Evolutionary conservation across 2,113 vertebrate species (phyloP).

Genomic region (Tenrec ecaudatus): DNA sequence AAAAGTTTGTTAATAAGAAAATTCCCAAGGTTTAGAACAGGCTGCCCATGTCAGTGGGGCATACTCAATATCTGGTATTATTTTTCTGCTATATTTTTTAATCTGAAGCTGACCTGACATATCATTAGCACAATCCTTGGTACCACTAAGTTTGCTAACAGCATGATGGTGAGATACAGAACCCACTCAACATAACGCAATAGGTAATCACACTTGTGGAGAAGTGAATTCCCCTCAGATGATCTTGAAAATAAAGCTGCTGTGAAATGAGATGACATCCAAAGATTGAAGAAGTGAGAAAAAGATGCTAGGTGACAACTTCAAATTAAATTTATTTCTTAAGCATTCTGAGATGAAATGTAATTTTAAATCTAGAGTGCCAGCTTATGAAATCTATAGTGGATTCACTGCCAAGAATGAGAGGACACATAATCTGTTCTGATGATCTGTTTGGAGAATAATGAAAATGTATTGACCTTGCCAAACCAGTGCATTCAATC

Average conservation of each 20-base stretch:
- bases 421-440: background rate
- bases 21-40: background rate
- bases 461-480: background rate
- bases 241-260: conserved; percentile 28
- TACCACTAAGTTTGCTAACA: background rate
- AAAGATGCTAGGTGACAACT: background rate
- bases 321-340: conserved; percentile 8
- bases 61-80: background rate
- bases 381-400: background rate
- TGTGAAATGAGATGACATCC: conserved; percentile 25
- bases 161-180: conserved; percentile 5
- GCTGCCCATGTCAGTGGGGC: background rate
- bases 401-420: background rate
- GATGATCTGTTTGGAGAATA: conserved; percentile 8
- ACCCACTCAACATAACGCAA: background rate
- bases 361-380: conserved; percentile 4
- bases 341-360: background rate
- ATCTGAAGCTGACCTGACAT: background rate
- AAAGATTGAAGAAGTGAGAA: conserved; percentile 4
- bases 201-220: background rate
- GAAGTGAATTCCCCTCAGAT: background rate
- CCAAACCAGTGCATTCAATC: background rate
- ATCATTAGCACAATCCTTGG: background rate
- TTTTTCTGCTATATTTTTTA: background rate
- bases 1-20: conserved; percentile 63